Percentiles rank a stretch among this genome's conserved stretches.
phyloP scores from a whole-genome alignment of 2,113 vertebrate species.

The Turnix velox region DNA sequence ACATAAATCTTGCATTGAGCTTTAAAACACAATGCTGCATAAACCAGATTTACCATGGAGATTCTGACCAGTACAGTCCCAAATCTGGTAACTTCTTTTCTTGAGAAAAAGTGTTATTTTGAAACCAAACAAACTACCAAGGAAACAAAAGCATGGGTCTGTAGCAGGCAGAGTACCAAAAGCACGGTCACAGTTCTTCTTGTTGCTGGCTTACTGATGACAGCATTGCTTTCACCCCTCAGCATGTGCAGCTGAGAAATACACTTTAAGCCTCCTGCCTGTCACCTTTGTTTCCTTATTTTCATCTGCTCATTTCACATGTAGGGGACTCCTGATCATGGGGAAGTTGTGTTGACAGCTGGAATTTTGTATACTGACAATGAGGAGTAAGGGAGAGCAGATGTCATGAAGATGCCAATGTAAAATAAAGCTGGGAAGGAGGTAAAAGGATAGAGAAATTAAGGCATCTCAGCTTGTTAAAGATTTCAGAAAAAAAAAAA shows the following conservation, averaged over 20 bases:
- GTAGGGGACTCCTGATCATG: rapidly evolving
- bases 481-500: neutral
- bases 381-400: rapidly evolving
- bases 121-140: neutral
- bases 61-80: neutral
- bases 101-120: neutral
- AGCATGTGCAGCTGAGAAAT: neutral
- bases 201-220: neutral
- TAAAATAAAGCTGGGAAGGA: rapidly evolving
- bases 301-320: neutral
- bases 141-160: neutral
- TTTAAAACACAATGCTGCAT: neutral
- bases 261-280: neutral
- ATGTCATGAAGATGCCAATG: neutral
- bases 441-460: neutral
- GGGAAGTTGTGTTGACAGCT: neutral
- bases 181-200: rapidly evolving
- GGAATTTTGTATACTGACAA: neutral
- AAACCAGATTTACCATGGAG: neutral
- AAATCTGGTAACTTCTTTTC: neutral
- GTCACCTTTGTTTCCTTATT: neutral
- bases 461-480: neutral
- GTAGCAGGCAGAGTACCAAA: neutral
- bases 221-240: neutral
- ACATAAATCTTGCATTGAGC: neutral